These are phyloP conservation scores for Lasioglossum malachurum DNA, from an alignment of 2,888 invertebrate genomes.

Conservation along the genomic window DNA sequence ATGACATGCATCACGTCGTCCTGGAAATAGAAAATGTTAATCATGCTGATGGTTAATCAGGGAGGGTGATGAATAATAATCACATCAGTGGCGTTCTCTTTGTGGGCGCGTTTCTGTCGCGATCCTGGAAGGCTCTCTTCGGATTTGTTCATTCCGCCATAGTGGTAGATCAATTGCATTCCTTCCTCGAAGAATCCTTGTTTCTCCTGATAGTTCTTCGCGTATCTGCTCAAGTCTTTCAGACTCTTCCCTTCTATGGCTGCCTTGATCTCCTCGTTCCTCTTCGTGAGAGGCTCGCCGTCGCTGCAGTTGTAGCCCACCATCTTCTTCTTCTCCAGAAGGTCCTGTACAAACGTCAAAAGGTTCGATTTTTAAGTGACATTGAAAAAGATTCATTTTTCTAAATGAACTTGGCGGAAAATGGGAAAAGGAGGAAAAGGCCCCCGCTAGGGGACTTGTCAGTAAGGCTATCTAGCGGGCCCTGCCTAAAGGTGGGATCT, in stretches of 20 bases:
- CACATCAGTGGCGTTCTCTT: constrained; percentile 70
- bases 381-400: no score
- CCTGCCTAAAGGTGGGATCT: no score
- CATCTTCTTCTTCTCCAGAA: constrained; percentile 75
- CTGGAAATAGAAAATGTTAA: constrained; percentile 55
- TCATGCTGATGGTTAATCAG: not conserved
- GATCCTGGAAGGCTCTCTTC: constrained; percentile 50
- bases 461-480: no score
- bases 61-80: not conserved
- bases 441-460: no score
- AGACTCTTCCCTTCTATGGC: constrained; percentile 75
- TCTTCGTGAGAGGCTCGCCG: constrained; percentile 78
- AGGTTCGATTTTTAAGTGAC: no score
- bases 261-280: constrained; percentile 76
- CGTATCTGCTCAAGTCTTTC: constrained; percentile 79
- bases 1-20: constrained; percentile 83
- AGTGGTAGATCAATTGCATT: constrained; percentile 82
- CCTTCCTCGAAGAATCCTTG: constrained; percentile 82
- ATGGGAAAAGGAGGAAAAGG: no score
- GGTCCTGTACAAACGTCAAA: constrained; percentile 67
- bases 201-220: constrained; percentile 79
- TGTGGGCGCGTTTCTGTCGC: constrained; percentile 75
- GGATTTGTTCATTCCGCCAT: constrained; percentile 68
- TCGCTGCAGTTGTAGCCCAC: constrained; percentile 81
- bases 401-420: no score